Percentiles rank a stretch among this genome's conserved stretches.
Conservation (phyloP, 1,140 invertebrate species). For the Trinorchestia longiramus region DNA sequence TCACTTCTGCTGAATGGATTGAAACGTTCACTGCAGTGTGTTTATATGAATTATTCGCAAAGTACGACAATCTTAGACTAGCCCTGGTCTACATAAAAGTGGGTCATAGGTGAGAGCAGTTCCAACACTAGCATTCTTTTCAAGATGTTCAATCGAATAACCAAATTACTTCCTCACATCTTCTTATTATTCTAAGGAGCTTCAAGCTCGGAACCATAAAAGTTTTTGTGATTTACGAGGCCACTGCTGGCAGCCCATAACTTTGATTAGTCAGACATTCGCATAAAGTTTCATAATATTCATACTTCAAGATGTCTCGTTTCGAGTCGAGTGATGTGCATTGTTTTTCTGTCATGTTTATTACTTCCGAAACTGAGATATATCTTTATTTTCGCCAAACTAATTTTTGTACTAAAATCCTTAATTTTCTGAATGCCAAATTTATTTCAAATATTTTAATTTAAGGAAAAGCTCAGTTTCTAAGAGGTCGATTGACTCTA, state of each 20-base stretch:
- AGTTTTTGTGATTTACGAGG: background rate
- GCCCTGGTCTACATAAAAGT: background rate
- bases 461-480: background rate
- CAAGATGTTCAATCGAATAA: background rate
- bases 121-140: background rate
- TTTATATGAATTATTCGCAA: background rate
- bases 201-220: background rate
- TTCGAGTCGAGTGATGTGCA: background rate
- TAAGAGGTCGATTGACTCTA: background rate
- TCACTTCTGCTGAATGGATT: too few relatives aligned
- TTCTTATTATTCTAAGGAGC: background rate
- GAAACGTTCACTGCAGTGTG: too few relatives aligned
- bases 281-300: background rate
- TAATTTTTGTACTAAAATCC: background rate
- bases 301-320: background rate
- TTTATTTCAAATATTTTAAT: too few relatives aligned
- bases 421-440: background rate
- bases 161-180: background rate
- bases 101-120: background rate
- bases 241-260: background rate
- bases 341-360: background rate
- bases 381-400: background rate
- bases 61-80: background rate
- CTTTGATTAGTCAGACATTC: background rate
- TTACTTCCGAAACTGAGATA: background rate